Evolutionary conservation across 2,888 invertebrate species (phyloP), one percentile per base, ranked within the genome.

Genomic region (Monochamus alternatus): DNA sequence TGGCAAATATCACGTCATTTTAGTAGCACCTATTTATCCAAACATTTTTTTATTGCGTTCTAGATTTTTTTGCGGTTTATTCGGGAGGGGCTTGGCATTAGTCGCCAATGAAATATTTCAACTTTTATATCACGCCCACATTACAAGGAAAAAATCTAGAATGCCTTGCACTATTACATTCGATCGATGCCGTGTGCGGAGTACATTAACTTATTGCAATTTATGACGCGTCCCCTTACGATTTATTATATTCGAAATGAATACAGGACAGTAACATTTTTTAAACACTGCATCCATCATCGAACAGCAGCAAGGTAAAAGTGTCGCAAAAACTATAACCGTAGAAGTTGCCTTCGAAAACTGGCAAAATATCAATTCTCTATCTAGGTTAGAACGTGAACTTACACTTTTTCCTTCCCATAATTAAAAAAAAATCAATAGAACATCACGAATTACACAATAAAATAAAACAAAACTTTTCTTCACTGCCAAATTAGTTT

Each of bases 401-500:
- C 71, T 71, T 60, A 71, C 71, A 32, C 52, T 66, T 60, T 60
- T 69, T 71, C 31, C 43, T 51, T 7, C 71, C 71, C 71, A 71
- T 71, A 31, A 63, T 63, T 43, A 52, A 62, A 14, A 22, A 44
- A 69, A 14, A 32, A 14, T 70, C 12, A 69, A 3, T 9, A 14
- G 44, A 14, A 71, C 62, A 52, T 52, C 71, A 63, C 63, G 1
- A 22, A 47, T 30, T 51, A 4, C 14, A 14, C 55, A 12, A 22
- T n/a, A 22, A 3, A 22, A n/a, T 5, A 22, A 12, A 55, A 14
- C n/a, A 14, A 12, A 55, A 55, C 7, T 5, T 3, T 14, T 55
- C n/a, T 14, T 5, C n/a, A 55, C n/a, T 47, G 8, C 10, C 52
- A 52, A 31, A n/a, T 66, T n/a, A 30, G 32, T 38, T 14, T 32